phyloP scores from a whole-genome alignment of 1,140 invertebrate genomes.

The Philopotamus ludificatus region DNA sequence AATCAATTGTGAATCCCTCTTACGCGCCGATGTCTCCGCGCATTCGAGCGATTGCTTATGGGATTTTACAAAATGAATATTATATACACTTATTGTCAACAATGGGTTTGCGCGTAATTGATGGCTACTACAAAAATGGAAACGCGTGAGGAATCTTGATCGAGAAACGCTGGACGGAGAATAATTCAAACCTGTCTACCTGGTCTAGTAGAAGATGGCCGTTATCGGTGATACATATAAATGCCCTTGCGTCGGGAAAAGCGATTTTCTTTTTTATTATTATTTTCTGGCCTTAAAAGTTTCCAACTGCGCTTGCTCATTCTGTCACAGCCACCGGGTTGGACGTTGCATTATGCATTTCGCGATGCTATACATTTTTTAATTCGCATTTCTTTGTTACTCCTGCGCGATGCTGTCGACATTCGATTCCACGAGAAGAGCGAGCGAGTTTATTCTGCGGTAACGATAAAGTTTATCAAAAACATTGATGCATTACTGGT shows the following conservation, averaged over 20 bases:
- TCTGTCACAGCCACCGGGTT: constrained; percentile 14
- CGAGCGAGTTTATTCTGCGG: neutral
- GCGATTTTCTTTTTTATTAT: constrained; percentile 12
- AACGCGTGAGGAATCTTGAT: neutral
- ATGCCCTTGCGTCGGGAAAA: constrained; percentile 19
- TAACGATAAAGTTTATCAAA: too few species aligned
- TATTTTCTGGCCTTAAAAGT: neutral
- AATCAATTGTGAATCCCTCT: too few species aligned
- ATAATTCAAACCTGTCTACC: constrained; percentile 16
- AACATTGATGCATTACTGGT: too few species aligned
- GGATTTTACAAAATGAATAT: too few species aligned
- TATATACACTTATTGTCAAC: too few species aligned
- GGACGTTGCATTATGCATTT: constrained; percentile 12
- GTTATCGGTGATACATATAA: constrained; percentile 8
- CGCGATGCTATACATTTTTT: constrained; percentile 1
- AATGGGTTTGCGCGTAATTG: neutral
- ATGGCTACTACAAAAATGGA: neutral
- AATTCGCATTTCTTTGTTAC: neutral
- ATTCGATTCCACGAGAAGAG: neutral
- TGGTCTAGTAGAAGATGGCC: constrained; percentile 1
- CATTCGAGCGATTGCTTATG: too few species aligned
- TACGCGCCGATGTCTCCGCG: too few species aligned
- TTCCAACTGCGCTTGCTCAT: neutral
- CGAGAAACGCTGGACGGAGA: neutral
- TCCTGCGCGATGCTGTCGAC: neutral